Conservation (phyloP, 2,797 vertebrate genomes). For the Natrix natrix region DNA sequence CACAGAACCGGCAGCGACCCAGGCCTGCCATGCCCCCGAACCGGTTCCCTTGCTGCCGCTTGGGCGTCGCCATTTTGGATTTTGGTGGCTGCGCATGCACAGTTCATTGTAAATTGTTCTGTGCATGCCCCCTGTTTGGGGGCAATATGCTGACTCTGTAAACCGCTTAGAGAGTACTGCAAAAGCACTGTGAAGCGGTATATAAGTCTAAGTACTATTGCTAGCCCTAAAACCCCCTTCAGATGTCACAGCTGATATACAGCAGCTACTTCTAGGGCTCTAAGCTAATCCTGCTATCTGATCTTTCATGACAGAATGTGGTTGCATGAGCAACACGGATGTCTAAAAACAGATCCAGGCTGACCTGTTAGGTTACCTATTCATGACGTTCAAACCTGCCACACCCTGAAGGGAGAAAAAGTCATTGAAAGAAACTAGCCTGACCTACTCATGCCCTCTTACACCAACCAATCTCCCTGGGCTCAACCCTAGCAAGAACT, state of each 20-base stretch:
- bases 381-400: not conserved
- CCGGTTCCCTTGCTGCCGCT: too few relatives aligned
- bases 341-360: slow-evolving; percentile 24
- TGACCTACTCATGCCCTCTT: not conserved
- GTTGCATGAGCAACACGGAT: not conserved
- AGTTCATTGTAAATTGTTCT: too few relatives aligned
- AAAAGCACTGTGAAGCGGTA: too few relatives aligned
- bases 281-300: not conserved
- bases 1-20: too few relatives aligned
- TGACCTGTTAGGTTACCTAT: slow-evolving; percentile 8
- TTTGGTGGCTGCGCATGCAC: too few relatives aligned
- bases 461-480: not conserved
- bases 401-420: not conserved
- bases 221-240: not conserved
- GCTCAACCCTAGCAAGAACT: not conserved
- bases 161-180: too few relatives aligned
- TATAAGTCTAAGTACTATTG: too few relatives aligned
- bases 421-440: not conserved
- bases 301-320: not conserved
- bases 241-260: not conserved
- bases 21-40: too few relatives aligned
- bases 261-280: not conserved
- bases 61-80: too few relatives aligned
- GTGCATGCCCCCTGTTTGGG: too few relatives aligned
- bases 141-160: too few relatives aligned